phyloP scores from a whole-genome alignment of 2,888 invertebrate species.

The Taphrorychus bicolor region DNA sequence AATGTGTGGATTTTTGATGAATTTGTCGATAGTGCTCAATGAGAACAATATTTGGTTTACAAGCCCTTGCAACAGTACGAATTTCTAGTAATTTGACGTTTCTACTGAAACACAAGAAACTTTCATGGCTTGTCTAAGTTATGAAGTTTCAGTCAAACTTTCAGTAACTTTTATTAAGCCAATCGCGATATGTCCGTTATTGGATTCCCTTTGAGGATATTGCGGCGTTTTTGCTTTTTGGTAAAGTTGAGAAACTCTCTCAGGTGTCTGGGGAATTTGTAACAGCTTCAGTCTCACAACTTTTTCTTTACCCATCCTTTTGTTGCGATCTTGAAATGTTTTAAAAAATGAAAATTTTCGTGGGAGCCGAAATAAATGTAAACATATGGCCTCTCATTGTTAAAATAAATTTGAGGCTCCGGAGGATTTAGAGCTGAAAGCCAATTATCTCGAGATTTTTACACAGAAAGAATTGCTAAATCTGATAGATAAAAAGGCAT shows the following conservation, averaged over 20 bases:
- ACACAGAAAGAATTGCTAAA: not conserved
- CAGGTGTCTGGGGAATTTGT: constrained; percentile 4
- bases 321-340: not conserved
- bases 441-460: not conserved
- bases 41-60: too few species aligned
- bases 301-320: not conserved
- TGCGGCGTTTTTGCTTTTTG: constrained; percentile 10
- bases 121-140: constrained; percentile 5
- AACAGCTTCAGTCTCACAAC: not conserved
- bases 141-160: constrained; percentile 7
- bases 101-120: not conserved
- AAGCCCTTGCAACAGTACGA: not conserved
- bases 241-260: not conserved
- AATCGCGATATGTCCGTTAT: constrained; percentile 14
- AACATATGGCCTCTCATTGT: too few species aligned
- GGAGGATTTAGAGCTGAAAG: too few species aligned
- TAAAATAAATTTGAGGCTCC: too few species aligned
- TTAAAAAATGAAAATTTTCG: too few species aligned
- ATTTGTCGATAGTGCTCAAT: too few species aligned
- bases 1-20: too few species aligned
- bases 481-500: not conserved
- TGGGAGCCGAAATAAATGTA: too few species aligned
- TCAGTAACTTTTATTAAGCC: constrained; percentile 16
- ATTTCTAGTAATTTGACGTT: constrained; percentile 5
- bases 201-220: constrained; percentile 13